phyloP scores from a whole-genome alignment of 2,797 vertebrate genomes.

The Crocodylus rhombifer region DNA sequence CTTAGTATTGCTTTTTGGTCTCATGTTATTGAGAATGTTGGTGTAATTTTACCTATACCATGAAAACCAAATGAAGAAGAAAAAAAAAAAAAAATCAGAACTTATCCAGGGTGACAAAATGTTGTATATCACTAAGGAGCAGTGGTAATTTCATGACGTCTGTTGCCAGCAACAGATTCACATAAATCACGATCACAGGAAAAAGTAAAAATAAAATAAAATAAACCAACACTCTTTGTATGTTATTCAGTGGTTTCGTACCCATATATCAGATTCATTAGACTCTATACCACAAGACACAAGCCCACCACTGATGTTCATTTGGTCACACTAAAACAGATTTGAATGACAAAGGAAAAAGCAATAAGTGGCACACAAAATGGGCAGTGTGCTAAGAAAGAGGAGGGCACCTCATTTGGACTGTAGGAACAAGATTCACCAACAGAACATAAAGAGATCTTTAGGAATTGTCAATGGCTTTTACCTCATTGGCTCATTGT shows the following conservation, averaged over 20 bases:
- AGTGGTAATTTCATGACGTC: conserved; percentile 50
- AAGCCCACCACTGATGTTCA: background rate
- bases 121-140: conserved; percentile 17
- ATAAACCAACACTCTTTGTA: background rate
- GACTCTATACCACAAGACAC: background rate
- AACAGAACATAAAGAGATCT: background rate
- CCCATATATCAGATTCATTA: conserved; percentile 45
- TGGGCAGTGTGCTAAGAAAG: background rate
- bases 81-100: background rate
- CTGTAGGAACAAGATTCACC: background rate
- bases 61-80: conserved; percentile 59
- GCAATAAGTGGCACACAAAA: background rate
- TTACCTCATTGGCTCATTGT: conserved; percentile 37
- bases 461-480: background rate
- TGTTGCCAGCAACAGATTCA: conserved; percentile 70
- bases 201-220: background rate
- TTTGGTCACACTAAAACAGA: background rate
- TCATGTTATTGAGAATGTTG: conserved; percentile 6
- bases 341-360: background rate
- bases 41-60: conserved; percentile 16
- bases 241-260: conserved; percentile 45
- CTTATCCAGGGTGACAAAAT: background rate
- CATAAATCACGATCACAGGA: background rate
- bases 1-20: conserved; percentile 65
- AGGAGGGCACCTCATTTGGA: background rate